A percentile compares a stretch with the other conserved stretches of the same genome.
Evolutionary conservation across 2,888 invertebrate genomes (phyloP).

Genomic region (Cylindroiulus punctatus): DNA sequence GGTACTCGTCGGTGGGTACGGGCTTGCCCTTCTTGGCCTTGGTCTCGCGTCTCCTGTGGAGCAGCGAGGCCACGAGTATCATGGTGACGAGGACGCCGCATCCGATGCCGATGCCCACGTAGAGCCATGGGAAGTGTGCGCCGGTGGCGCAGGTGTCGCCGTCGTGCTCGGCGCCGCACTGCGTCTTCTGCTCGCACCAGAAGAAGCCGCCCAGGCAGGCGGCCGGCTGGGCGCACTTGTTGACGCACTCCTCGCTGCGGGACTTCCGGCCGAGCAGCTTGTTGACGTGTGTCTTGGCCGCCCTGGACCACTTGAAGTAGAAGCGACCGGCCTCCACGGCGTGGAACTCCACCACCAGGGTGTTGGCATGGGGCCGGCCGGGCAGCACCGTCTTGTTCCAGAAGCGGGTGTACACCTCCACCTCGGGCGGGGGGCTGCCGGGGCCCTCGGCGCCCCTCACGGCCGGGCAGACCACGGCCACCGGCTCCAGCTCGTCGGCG

Average conservation of each 20-base stretch:
- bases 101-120: constrained; percentile 59
- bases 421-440: constrained; percentile 66
- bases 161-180: constrained; percentile 69
- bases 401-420: constrained; percentile 79
- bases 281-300: constrained; percentile 69
- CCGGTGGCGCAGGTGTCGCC: constrained; percentile 11
- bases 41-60: constrained; percentile 57
- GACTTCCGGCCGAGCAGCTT: constrained; percentile 60
- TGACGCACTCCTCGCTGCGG: constrained; percentile 59
- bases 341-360: constrained; percentile 78
- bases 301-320: constrained; percentile 81
- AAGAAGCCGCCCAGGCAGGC: constrained; percentile 81
- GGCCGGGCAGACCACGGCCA: constrained; percentile 57
- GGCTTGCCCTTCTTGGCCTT: constrained; percentile 59
- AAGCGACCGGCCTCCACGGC: constrained; percentile 79
- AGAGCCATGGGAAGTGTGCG: constrained; percentile 59
- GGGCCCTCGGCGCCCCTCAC: constrained; percentile 67
- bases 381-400: constrained; percentile 69
- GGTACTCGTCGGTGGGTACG: constrained; percentile 59
- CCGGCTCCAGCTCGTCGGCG: constrained; percentile 58
- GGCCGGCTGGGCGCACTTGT: constrained; percentile 68
- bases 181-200: constrained; percentile 82
- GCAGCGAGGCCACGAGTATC: constrained; percentile 56
- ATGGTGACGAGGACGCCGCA: constrained; percentile 58
- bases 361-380: constrained; percentile 67